Evolutionary conservation across 2,888 invertebrate genomes (phyloP).

Genomic region (Leptinotarsa juncta): DNA sequence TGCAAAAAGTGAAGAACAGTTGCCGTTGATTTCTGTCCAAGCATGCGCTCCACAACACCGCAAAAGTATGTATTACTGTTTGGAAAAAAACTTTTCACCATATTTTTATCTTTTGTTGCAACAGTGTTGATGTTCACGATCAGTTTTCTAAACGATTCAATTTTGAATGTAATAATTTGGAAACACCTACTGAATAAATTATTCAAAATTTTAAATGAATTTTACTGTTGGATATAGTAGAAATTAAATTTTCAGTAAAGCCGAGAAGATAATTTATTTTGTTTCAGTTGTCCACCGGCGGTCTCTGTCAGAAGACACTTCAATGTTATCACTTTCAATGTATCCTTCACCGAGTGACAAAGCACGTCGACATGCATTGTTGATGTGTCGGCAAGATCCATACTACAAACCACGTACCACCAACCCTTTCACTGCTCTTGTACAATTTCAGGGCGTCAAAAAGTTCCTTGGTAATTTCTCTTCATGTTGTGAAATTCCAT

Average conservation of each 20-base stretch:
- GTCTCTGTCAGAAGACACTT: constrained; percentile 79
- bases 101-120: background rate
- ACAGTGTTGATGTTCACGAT: constrained; percentile 16
- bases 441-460: constrained; percentile 83
- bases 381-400: constrained; percentile 87
- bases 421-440: constrained; percentile 81
- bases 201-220: background rate
- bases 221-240: background rate
- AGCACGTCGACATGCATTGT: constrained; percentile 78
- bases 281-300: constrained; percentile 74
- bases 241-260: background rate
- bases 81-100: constrained; percentile 22
- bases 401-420: constrained; percentile 80
- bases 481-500: constrained; percentile 82
- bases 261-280: constrained; percentile 20
- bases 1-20: constrained; percentile 67
- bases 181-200: constrained; percentile 7
- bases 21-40: constrained; percentile 58
- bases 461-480: constrained; percentile 85
- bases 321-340: constrained; percentile 71
- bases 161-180: constrained; percentile 4
- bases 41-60: constrained; percentile 60
- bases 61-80: constrained; percentile 55
- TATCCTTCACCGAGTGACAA: constrained; percentile 79
- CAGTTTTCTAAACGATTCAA: background rate